Evolutionary conservation across 1,140 invertebrate species (phyloP).

Genomic region (Heterodera schachtii): DNA sequence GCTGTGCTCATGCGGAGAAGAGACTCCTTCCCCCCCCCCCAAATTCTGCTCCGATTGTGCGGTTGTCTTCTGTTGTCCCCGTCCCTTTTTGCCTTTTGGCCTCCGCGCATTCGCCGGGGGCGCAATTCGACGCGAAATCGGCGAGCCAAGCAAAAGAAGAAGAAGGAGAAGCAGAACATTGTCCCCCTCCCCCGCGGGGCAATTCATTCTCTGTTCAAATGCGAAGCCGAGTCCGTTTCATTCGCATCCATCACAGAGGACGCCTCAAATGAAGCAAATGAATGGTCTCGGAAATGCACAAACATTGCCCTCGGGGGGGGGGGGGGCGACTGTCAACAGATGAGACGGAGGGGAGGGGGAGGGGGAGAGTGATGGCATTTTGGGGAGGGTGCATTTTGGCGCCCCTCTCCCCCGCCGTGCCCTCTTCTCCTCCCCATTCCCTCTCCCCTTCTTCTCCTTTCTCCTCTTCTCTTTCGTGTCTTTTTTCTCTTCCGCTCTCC

Average conservation of each 20-base stretch:
- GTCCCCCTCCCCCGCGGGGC: background rate
- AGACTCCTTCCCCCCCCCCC: background rate
- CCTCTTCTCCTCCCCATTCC: background rate
- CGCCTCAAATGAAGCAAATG: background rate
- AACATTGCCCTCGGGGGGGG: too few relatives aligned
- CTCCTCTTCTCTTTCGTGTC: background rate
- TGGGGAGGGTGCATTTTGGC: too few relatives aligned
- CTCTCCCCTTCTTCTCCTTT: background rate
- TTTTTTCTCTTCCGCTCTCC: background rate
- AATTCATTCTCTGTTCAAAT: background rate
- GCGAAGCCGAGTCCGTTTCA: background rate
- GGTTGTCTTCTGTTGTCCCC: background rate
- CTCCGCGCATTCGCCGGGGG: too few relatives aligned
- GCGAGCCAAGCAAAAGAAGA: background rate
- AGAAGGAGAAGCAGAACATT: background rate
- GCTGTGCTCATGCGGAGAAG: background rate
- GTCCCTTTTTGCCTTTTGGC: too few relatives aligned
- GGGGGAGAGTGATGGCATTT: background rate
- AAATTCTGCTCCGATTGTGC: too few relatives aligned
- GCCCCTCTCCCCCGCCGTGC: background rate
- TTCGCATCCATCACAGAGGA: background rate
- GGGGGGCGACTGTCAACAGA: conserved; percentile 1
- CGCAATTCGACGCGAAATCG: background rate
- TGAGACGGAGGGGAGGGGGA: background rate
- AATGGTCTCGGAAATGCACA: background rate